Percentiles rank a stretch among this genome's conserved stretches.
These are phyloP conservation scores for Aplochiton taeniatus DNA, from an alignment of 2,797 vertebrate species.

Conservation along the genomic window DNA sequence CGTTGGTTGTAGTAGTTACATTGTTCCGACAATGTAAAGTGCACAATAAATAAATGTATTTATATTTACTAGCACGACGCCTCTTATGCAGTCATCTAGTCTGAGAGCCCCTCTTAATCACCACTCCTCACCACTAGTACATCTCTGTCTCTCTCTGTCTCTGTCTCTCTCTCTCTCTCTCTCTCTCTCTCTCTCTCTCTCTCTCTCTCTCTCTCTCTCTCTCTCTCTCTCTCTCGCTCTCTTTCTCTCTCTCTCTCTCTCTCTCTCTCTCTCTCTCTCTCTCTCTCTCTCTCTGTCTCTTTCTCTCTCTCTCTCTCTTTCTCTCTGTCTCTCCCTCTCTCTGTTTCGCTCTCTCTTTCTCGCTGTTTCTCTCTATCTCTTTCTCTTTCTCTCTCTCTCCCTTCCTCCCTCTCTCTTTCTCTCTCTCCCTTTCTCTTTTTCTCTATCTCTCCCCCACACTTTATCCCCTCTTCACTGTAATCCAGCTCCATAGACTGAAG, in stretches of 20 bases:
- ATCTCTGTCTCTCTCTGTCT: neutral
- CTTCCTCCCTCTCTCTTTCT: slow-evolving; percentile 13
- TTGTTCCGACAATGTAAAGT: too few species aligned
- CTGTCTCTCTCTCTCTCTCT: neutral
- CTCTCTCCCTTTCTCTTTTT: slow-evolving; percentile 9
- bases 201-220: slow-evolving; percentile 9
- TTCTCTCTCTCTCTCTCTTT: slow-evolving; percentile 35
- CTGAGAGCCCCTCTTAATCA: too few species aligned
- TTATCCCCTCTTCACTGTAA: neutral
- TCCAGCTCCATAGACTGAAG: slow-evolving; percentile 19
- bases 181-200: neutral
- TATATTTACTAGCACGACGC: too few species aligned
- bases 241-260: slow-evolving; percentile 5
- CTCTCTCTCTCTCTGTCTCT: neutral
- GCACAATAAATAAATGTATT: too few species aligned
- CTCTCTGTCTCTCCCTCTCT: slow-evolving; percentile 20
- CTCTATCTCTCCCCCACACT: slow-evolving; percentile 8
- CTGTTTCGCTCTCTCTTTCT: slow-evolving; percentile 17
- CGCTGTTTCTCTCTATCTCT: slow-evolving; percentile 20
- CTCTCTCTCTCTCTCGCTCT: too few species aligned
- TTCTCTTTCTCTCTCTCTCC: neutral
- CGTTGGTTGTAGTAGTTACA: too few species aligned
- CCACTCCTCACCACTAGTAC: too few species aligned
- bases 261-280: neutral
- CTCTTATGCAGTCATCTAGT: too few species aligned